Conservation (phyloP, 2,113 vertebrate species). For the Genyomyrus donnyi region DNA sequence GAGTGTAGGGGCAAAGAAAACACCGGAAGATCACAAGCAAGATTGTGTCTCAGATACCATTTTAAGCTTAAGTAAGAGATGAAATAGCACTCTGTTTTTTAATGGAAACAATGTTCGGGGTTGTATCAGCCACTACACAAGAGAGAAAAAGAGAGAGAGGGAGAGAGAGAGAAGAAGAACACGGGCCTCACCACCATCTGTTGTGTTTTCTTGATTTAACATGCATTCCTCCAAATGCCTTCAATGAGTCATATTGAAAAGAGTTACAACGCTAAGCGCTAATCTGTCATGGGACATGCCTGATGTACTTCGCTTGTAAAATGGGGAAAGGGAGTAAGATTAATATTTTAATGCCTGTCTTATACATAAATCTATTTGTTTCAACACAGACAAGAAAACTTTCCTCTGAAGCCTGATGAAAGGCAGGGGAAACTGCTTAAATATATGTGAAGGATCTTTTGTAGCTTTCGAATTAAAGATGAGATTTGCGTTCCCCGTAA, state of each 20-base stretch:
- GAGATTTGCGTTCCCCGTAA: background rate
- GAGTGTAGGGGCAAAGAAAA: background rate
- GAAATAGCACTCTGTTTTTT: background rate
- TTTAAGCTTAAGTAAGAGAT: background rate
- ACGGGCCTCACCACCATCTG: background rate
- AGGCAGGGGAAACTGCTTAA: constrained; percentile 23
- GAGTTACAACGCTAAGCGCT: background rate
- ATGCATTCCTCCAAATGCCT: constrained; percentile 4
- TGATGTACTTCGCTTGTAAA: background rate
- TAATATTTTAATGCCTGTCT: constrained; percentile 13
- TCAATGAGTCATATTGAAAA: constrained; percentile 1
- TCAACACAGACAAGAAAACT: constrained; percentile 14
- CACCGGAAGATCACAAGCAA: background rate
- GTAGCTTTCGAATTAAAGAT: constrained; percentile 6
- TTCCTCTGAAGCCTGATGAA: constrained; percentile 25
- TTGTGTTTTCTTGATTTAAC: constrained; percentile 12
- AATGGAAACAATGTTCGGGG: constrained; percentile 3
- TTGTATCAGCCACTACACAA: background rate
- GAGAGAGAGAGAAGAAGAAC: background rate
- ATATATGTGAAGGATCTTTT: constrained; percentile 13
- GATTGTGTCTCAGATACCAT: background rate
- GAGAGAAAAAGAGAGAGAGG: background rate
- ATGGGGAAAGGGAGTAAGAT: constrained; percentile 1
- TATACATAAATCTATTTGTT: constrained; percentile 13
- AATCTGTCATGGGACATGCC: background rate